Conservation (phyloP, 2,113 vertebrate species). For the Sigmodon hispidus region DNA sequence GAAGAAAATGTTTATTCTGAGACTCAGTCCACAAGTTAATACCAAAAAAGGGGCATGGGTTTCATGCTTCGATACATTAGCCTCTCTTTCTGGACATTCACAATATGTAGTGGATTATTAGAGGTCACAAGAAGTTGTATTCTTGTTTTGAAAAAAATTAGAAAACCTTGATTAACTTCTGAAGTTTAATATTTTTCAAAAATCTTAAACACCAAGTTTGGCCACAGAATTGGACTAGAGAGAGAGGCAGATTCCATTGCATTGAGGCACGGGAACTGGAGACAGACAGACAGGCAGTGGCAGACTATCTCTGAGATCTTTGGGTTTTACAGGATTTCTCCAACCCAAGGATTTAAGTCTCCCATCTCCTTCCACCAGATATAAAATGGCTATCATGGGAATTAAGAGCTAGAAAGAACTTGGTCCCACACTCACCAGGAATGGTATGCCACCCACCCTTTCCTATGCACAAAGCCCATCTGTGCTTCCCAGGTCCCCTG, state of each 20-base stretch:
- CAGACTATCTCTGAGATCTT: background rate
- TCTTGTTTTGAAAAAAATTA: background rate
- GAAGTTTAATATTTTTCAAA: background rate
- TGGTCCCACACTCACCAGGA: background rate
- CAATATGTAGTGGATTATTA: background rate
- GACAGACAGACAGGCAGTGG: background rate
- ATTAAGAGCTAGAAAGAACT: background rate
- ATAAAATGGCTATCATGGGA: background rate
- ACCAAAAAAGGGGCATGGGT: background rate
- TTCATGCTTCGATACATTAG: background rate
- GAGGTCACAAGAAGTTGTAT: background rate
- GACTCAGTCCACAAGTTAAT: background rate
- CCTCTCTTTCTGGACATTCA: background rate
- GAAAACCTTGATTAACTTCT: background rate
- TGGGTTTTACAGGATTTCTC: conserved; percentile 6
- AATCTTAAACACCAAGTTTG: background rate
- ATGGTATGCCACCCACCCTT: background rate
- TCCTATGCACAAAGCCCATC: background rate
- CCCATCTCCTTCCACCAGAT: background rate
- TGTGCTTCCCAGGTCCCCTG: background rate
- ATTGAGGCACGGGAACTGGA: background rate
- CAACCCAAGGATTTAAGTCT: background rate
- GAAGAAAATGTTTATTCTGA: background rate
- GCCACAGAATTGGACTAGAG: background rate
- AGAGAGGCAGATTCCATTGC: background rate